These are phyloP conservation scores for Calcarius lapponicus DNA, from an alignment of 2,797 vertebrate species.

Conservation along the genomic window DNA sequence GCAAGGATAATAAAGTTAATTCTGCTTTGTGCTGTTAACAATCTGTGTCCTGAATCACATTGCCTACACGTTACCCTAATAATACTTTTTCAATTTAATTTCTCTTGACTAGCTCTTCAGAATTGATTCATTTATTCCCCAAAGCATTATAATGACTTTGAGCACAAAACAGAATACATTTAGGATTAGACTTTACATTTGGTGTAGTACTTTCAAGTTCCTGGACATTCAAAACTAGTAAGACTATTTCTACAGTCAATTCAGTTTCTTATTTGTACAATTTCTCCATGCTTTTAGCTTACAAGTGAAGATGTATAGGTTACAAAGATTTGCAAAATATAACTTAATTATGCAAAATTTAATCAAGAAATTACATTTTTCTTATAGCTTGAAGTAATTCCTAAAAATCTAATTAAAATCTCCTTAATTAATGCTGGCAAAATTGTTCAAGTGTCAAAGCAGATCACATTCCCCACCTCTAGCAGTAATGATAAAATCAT, in stretches of 20 bases:
- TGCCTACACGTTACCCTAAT: neutral
- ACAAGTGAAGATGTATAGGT: neutral
- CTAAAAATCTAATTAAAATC: constrained; percentile 41
- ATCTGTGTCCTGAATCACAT: neutral
- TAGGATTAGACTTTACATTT: neutral
- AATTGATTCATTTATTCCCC: neutral
- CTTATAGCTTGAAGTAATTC: constrained; percentile 23
- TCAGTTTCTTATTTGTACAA: neutral
- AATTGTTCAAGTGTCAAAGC: constrained; percentile 32
- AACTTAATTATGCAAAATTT: constrained; percentile 44
- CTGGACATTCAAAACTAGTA: neutral
- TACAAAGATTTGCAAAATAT: constrained; percentile 10
- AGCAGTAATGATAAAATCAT: constrained; percentile 21
- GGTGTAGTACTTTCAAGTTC: neutral
- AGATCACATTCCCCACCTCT: neutral
- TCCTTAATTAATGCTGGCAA: constrained; percentile 40
- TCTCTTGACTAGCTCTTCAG: neutral
- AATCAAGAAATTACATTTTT: constrained; percentile 50
- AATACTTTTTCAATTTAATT: neutral
- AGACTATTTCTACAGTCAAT: neutral
- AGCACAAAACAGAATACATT: neutral
- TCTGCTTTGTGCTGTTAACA: neutral
- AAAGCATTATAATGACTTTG: neutral
- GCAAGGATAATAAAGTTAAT: neutral
- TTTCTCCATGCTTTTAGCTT: neutral